Percentiles rank a stretch among this genome's conserved stretches.
These are phyloP conservation scores for Odontomachus brunneus DNA, from an alignment of 1,140 invertebrate species.

Conservation along the genomic window DNA sequence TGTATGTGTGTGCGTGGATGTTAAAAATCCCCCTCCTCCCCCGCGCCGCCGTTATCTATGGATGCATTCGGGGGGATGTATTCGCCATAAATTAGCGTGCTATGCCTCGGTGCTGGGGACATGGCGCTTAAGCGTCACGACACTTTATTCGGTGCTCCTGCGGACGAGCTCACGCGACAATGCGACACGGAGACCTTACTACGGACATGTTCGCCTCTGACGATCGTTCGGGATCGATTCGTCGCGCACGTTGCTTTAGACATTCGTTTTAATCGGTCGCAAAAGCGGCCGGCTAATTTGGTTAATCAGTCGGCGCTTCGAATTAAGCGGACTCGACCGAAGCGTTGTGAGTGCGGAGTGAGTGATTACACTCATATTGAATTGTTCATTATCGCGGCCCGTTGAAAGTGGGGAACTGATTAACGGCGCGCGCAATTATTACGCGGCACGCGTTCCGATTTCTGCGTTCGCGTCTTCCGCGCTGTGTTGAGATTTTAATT, in stretches of 20 bases:
- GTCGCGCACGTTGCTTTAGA: conserved; percentile 3
- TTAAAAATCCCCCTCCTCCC: not conserved
- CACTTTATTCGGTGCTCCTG: conserved; percentile 55
- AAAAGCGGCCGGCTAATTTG: conserved; percentile 16
- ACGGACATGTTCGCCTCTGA: not conserved
- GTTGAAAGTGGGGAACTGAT: conserved; percentile 6
- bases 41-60: conserved; percentile 51
- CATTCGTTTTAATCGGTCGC: conserved; percentile 35
- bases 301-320: conserved; percentile 40
- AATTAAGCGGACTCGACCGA: conserved; percentile 8
- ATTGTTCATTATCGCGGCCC: conserved; percentile 6
- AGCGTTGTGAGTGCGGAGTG: too few species aligned
- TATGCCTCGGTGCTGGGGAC: not conserved
- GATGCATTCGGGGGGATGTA: not conserved
- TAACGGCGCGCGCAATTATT: not conserved
- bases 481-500: too few species aligned
- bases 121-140: conserved; percentile 4
- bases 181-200: conserved; percentile 40
- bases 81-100: conserved; percentile 58
- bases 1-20: too few species aligned
- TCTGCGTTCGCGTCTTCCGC: too few species aligned
- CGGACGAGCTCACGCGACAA: not conserved
- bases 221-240: conserved; percentile 24
- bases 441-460: too few species aligned
- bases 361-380: conserved; percentile 7